Conservation (phyloP, 2,888 invertebrate genomes). For the Cryptocheilus praepositus region DNA sequence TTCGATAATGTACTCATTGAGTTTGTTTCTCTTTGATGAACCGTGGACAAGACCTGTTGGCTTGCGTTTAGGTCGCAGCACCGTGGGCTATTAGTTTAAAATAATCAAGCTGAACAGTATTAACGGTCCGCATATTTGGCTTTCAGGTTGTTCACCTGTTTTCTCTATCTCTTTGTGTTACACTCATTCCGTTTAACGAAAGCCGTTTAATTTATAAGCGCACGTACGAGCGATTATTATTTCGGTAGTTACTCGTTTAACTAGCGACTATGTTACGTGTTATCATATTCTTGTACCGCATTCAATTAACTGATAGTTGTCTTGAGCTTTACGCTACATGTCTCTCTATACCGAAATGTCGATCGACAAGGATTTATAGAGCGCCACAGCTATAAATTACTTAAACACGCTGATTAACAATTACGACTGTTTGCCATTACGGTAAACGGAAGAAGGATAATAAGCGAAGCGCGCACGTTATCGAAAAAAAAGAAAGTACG, state of each 20-base stretch:
- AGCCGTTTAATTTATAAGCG: neutral
- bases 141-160: conserved; percentile 20
- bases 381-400: conserved; percentile 17
- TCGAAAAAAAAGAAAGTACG: conserved; percentile 15
- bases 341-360: conserved; percentile 23
- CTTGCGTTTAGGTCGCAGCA: too few species aligned
- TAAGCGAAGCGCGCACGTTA: conserved; percentile 29
- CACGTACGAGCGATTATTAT: neutral
- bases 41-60: too few species aligned
- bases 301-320: conserved; percentile 21
- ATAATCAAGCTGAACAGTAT: conserved; percentile 45
- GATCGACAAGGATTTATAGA: conserved; percentile 18
- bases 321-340: neutral
- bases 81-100: conserved; percentile 32
- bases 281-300: conserved; percentile 11
- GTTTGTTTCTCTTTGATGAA: neutral
- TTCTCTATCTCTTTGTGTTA: conserved; percentile 19
- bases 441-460: conserved; percentile 14
- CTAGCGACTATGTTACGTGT: conserved; percentile 7
- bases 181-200: conserved; percentile 25
- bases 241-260: conserved; percentile 9
- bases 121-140: conserved; percentile 33
- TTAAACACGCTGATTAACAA: conserved; percentile 11
- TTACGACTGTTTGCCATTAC: conserved; percentile 13
- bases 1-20: conserved; percentile 8